These are phyloP conservation scores for Meteorus sp. DNA, from an alignment of 1,140 invertebrate species.

Conservation along the genomic window DNA sequence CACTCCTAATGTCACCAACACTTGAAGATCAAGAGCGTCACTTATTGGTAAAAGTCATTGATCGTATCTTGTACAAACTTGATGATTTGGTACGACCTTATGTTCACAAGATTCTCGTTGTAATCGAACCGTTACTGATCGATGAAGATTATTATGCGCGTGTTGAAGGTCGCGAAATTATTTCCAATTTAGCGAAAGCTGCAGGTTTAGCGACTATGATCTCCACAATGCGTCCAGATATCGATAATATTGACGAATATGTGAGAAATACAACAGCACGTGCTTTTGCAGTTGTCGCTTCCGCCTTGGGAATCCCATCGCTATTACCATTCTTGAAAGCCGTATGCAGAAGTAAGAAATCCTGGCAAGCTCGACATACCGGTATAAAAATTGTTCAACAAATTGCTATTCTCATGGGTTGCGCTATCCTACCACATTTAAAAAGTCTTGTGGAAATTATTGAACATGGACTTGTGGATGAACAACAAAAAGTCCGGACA, in stretches of 20 bases:
- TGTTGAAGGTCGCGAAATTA: constrained; percentile 98
- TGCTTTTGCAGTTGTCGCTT: constrained; percentile 99
- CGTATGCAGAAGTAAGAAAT: constrained; percentile 98
- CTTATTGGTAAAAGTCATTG: constrained; percentile 99
- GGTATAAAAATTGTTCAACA: constrained; percentile 99
- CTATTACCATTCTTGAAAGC: constrained; percentile 98
- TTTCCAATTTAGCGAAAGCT: constrained; percentile 98
- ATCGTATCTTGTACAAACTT: constrained; percentile 97
- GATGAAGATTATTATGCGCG: constrained; percentile 99
- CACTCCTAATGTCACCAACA: constrained; percentile 98
- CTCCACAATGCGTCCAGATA: constrained; percentile 99
- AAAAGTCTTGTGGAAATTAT: constrained; percentile 99
- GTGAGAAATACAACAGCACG: constrained; percentile 98
- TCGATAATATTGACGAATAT: constrained; percentile 99
- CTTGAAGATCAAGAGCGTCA: constrained; percentile 99
- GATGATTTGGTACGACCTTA: constrained; percentile 98
- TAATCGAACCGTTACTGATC: constrained; percentile 98
- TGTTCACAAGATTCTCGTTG: constrained; percentile 99
- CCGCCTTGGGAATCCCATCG: constrained; percentile 97
- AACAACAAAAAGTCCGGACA: constrained; percentile 90
- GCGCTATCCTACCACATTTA: constrained; percentile 97
- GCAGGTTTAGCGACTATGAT: constrained; percentile 99
- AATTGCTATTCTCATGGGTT: constrained; percentile 99
- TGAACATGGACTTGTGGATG: constrained; percentile 91
- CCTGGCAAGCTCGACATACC: constrained; percentile 99